Conservation (phyloP, 2,888 invertebrate genomes). For the Drosophila nr. perissopoda region DNA sequence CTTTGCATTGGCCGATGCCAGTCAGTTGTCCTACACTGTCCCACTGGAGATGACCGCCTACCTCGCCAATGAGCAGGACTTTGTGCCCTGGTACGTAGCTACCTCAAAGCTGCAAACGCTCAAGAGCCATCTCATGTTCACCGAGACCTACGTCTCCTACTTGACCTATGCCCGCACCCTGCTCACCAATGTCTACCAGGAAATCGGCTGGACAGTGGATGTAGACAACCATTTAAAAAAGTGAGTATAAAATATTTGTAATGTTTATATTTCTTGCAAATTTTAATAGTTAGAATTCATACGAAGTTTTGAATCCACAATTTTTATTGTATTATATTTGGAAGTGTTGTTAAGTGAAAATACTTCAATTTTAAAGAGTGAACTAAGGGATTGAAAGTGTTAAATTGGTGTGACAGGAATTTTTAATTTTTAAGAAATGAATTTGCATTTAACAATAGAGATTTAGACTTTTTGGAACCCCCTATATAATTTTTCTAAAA, state of each 20-base stretch:
- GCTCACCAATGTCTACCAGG: constrained; percentile 86
- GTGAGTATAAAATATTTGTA: constrained; percentile 46
- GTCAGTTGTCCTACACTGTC: constrained; percentile 87
- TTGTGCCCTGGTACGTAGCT: constrained; percentile 91
- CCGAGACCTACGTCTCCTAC: constrained; percentile 85
- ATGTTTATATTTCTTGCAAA: background rate
- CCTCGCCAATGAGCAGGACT: constrained; percentile 88
- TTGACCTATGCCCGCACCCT: constrained; percentile 88
- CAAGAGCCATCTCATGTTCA: constrained; percentile 86
- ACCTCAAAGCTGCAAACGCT: constrained; percentile 85
- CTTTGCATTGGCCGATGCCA: constrained; percentile 91
- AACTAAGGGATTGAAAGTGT: background rate
- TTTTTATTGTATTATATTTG: background rate
- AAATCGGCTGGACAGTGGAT: constrained; percentile 88
- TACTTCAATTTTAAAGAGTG: background rate
- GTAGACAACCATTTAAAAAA: constrained; percentile 83
- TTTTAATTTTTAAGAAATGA: too few species aligned
- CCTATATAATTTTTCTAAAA: too few species aligned
- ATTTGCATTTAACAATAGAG: too few species aligned
- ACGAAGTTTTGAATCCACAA: background rate
- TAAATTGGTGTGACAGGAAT: background rate
- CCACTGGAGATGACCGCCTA: constrained; percentile 90
- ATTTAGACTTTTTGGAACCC: too few species aligned
- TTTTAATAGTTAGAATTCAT: background rate
- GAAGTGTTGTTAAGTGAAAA: background rate